A percentile compares a stretch with the other conserved stretches of the same genome.
These are phyloP conservation scores for Mechanitis messenoides DNA, from an alignment of 2,888 invertebrate species.

Conservation along the genomic window DNA sequence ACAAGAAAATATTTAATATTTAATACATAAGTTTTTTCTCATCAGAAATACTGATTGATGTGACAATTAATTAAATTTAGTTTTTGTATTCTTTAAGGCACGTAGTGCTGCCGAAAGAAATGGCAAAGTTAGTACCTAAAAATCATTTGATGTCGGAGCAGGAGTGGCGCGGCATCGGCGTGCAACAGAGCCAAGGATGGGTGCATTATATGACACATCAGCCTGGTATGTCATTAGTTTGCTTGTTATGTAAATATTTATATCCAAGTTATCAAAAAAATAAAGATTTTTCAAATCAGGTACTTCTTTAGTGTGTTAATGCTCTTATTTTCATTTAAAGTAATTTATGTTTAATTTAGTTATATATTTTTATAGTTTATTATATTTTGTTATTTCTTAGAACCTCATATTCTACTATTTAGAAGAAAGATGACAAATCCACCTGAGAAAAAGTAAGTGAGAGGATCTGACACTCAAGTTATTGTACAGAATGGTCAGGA, in stretches of 20 bases:
- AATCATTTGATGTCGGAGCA: slow-evolving; percentile 94
- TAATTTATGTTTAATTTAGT: not conserved
- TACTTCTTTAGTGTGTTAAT: too few species aligned
- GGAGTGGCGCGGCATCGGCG: slow-evolving; percentile 96
- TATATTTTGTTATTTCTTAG: slow-evolving; percentile 67
- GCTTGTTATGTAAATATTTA: too few species aligned
- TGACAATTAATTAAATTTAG: not conserved
- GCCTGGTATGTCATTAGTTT: slow-evolving; percentile 80
- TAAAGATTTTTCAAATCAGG: too few species aligned
- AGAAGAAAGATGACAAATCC: slow-evolving; percentile 81
- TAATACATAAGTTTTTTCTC: too few species aligned
- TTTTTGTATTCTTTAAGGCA: slow-evolving; percentile 79
- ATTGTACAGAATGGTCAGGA: slow-evolving; percentile 47
- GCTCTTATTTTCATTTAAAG: too few species aligned
- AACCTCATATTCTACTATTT: slow-evolving; percentile 94
- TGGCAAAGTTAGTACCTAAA: slow-evolving; percentile 92
- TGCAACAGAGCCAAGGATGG: slow-evolving; percentile 98
- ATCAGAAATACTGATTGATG: not conserved
- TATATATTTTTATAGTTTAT: slow-evolving; percentile 1
- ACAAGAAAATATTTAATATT: too few species aligned
- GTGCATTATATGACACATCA: slow-evolving; percentile 97
- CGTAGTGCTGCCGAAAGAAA: slow-evolving; percentile 94
- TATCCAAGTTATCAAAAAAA: too few species aligned
- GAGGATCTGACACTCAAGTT: slow-evolving; percentile 32
- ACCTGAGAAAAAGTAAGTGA: slow-evolving; percentile 52